Base-by-base conservation (phyloP, 2,797 vertebrate genomes). In the Fundulus diaphanus region DNA sequence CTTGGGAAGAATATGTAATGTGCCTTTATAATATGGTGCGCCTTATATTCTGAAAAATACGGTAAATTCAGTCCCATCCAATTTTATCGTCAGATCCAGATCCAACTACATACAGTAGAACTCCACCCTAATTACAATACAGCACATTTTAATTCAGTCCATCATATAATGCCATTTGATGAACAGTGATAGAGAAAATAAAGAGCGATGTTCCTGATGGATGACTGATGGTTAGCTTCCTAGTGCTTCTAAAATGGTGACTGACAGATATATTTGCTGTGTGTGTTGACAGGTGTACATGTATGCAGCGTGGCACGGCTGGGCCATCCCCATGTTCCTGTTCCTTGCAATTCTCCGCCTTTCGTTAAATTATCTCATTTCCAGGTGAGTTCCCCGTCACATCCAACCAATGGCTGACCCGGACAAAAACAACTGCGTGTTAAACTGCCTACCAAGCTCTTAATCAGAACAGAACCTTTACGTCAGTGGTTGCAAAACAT, bases 311-410 rank as follows among this genome's bases (percentile, higher is more conserved):
- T 99, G 97, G 97, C 95, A 96, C 54, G 98, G 98, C 94, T 99
- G 98, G 98, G 96, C 95, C 94, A 92, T 99, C 90, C 97, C 98
- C 85, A 96, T 99, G 97, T 97, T 99, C 94, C 93, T 99, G 85
- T 98, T 99, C 88, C 95, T 99, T 81, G 98, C 97, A 78, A 99
- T 99, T 89, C 88, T 99, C 91, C 96, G 98, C 86, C 94, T 99
- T 77, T 99, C 98, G 51, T 95, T 99, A 90, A 99, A 99, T 96
- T 99, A 96, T 95, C 97, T 99, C 94, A 98, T 98, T 42, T 85
- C 91, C 82, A 93, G 85, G 93, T 94, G 35, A 79, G 89, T 83
- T 3, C 51, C 18, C 61, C 6, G 42, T 33, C 6, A 24, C 44
- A 33, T 3, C 70, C 65, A 74, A 35, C 71, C 75, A 79, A 52